Base-by-base conservation (phyloP, 2,797 vertebrate genomes). In the Rhinella marina region DNA sequence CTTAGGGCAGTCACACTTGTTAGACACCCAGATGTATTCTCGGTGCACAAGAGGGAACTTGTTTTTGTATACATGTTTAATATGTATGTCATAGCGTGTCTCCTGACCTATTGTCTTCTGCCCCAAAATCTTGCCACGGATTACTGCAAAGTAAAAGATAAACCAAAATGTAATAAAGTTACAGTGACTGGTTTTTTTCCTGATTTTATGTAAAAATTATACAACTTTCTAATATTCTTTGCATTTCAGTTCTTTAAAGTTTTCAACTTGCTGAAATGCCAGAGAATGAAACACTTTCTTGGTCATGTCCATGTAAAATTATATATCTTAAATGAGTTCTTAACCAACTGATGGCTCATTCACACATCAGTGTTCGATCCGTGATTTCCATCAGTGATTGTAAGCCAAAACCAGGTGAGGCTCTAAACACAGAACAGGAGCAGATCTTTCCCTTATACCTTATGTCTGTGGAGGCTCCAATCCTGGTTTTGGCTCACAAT, bases 1-100 rank as follows among this genome's bases (percentile, higher is more conserved):
- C 0, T 9, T 1, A 0, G 95, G 95, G 84, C 95, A 96, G 21
- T 93, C 92, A 41, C 95, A 96, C 73, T 59, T 84, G 88, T 90
- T 90, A 7, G 93, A 91, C 0, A 94, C 95, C 95, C 95, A 96
- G 64, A 96, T 32, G 29, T 94, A 96, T 32, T 96, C 95, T 0
- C 90, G 92, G 41, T 90, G 0, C 17, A 92, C 88, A 77, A 96
- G 92, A 0, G 94, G 93, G 0, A 91, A 93, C 75, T 84, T 93
- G 25, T 89, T 94, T 90, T 93, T 94, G 78, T 95, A 95, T 5
- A 89, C 87, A 0, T 90, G 90, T 17, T 89, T 84, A 84, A 96
- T 92, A 8, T 84, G 93, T 85, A 96, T 92, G 59, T 96, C 95
- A 0, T 95, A 95, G 56, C 94, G 94, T 0, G 91, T 96, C 90